Evolutionary conservation across 2,797 vertebrate species (phyloP), one percentile per base, ranked within the genome.

Genomic region (Acanthurus leucopareius): DNA sequence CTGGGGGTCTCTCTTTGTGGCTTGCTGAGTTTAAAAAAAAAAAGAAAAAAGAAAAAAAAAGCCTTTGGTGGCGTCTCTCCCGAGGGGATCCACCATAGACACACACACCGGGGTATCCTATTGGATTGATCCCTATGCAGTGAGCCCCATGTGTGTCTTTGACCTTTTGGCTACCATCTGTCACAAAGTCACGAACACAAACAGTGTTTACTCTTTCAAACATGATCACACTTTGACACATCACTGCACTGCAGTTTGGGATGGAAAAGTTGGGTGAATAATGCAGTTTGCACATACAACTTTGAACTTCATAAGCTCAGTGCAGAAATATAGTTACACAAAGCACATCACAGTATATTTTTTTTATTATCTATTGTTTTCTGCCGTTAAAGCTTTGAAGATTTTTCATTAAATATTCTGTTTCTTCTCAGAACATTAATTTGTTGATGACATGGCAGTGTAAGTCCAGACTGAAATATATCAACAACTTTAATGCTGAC

Each of bases 81-180:
- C 73, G 38, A 75, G 75, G 85, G 75, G 82, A 73, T 81, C 79
- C 80, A 80, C 77, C 88, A 75, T 32, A 85, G 79, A 81, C 76
- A 67, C 85, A 73, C 73, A 45, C 25, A 25, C n/a, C n/a, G 78
- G 72, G 77, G 69, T 51, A 47, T 80, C 75, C 74, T 56, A 82
- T 72, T 69, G 83, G 75, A 90, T 79, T 86, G 89, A 92, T 91
- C 88, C 80, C 85, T 72, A 69, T 57, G 40, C 84, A 72, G 69
- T 75, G 70, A 81, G 57, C 88, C 83, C 85, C 89, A 85, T 88
- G 83, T 82, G 82, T 73, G 86, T 66, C 75, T 83, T 54, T 93
- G 93, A 95, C 95, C 92, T 95, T 95, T 94, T 75, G 77, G 72
- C 52, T 62, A 25, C 84, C 90, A 91, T 91, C 93, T 94, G 91